phyloP scores from a whole-genome alignment of 1,140 invertebrate species.

The Holotrichia oblita region DNA sequence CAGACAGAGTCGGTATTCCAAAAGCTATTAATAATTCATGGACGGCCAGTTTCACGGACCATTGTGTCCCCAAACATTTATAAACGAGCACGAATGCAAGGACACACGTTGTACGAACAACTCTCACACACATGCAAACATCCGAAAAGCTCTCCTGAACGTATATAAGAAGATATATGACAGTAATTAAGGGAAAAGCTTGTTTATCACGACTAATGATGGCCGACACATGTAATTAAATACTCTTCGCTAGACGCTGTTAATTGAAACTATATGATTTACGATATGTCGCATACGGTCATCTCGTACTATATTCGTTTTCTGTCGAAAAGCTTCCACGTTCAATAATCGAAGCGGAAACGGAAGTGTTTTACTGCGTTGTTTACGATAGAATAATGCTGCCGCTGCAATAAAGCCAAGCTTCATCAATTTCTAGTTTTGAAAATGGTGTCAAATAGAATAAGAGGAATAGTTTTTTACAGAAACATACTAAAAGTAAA shows the following conservation, averaged over 20 bases:
- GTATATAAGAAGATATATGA: conserved; percentile 27
- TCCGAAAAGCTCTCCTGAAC: neutral
- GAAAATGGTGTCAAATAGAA: no score
- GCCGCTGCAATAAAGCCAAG: no score
- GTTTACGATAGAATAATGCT: no score
- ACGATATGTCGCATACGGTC: conserved; percentile 8
- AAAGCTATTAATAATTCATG: conserved; percentile 9
- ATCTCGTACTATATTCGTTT: neutral
- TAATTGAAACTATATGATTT: conserved; percentile 33
- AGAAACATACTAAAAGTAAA: no score
- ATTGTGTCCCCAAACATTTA: conserved; percentile 8
- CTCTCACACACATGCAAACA: neutral
- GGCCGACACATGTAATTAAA: conserved; percentile 33
- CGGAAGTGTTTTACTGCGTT: neutral
- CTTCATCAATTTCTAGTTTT: no score
- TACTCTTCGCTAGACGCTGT: neutral
- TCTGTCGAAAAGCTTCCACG: neutral
- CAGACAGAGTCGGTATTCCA: neutral
- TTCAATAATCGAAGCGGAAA: neutral
- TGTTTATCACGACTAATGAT: conserved; percentile 36
- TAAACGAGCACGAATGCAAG: neutral
- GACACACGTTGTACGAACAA: neutral
- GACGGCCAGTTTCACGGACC: conserved; percentile 9
- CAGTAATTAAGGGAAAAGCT: conserved; percentile 34
- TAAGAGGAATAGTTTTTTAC: no score